phyloP scores from a whole-genome alignment of 2,888 invertebrate species.

The Alloscopus bannaensis region DNA sequence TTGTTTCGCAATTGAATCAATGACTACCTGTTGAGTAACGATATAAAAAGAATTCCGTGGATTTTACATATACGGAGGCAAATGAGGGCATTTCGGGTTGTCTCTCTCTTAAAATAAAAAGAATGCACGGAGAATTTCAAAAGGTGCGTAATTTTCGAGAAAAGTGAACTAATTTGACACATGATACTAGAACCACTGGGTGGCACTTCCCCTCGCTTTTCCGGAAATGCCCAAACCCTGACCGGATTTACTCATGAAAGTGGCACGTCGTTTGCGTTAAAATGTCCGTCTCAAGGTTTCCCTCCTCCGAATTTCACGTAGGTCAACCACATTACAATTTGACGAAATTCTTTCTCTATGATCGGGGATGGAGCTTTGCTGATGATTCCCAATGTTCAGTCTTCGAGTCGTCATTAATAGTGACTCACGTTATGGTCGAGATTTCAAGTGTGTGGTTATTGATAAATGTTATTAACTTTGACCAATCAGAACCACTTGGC shows the following conservation, averaged over 20 bases:
- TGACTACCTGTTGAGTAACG: no score
- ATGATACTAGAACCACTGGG: slow-evolving; percentile 71
- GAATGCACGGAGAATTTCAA: no score
- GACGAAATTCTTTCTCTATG: neutral
- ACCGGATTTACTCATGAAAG: slow-evolving; percentile 57
- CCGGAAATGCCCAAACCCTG: slow-evolving; percentile 58
- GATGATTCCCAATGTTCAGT: slow-evolving; percentile 54
- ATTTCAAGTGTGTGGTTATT: neutral
- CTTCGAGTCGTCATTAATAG: slow-evolving; percentile 18
- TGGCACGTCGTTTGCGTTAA: slow-evolving; percentile 76
- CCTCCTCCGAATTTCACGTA: slow-evolving; percentile 85
- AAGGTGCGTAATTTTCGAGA: no score
- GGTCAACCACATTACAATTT: slow-evolving; percentile 74
- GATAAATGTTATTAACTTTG: neutral
- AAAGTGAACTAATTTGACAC: no score
- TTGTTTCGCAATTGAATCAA: no score
- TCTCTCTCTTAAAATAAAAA: no score
- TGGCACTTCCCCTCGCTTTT: slow-evolving; percentile 67
- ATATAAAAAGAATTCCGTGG: no score
- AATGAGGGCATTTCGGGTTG: no score
- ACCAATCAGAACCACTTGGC: slow-evolving; percentile 77
- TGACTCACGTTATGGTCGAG: slow-evolving; percentile 4
- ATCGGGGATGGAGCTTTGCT: neutral
- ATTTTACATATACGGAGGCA: no score
- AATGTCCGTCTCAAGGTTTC: slow-evolving; percentile 85